These are phyloP conservation scores for Oenanthe melanoleuca DNA, from an alignment of 2,113 vertebrate genomes.

Conservation along the genomic window DNA sequence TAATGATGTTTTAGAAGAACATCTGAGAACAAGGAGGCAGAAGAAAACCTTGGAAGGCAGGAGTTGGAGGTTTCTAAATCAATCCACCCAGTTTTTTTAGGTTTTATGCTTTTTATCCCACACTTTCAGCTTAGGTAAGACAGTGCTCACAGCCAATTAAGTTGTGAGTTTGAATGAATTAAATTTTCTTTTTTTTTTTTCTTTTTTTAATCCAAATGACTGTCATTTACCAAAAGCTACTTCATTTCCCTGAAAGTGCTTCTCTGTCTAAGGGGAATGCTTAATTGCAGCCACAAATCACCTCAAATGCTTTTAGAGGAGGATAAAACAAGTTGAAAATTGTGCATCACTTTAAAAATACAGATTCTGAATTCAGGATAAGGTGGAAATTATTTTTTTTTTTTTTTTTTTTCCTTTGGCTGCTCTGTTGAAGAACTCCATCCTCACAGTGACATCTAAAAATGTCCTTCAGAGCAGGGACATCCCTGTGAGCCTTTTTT, in stretches of 20 bases:
- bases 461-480: not conserved
- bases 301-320: slow-evolving; percentile 46
- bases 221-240: slow-evolving; percentile 64
- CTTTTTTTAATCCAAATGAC: slow-evolving; percentile 55
- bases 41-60: not conserved
- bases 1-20: not conserved
- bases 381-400: not conserved
- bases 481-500: not conserved
- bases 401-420: not conserved
- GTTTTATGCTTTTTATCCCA: not conserved
- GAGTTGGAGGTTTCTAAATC: slow-evolving; percentile 18
- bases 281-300: slow-evolving; percentile 73
- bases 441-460: not conserved
- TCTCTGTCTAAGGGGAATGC: slow-evolving; percentile 69
- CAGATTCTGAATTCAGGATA: slow-evolving; percentile 33
- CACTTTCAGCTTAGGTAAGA: slow-evolving; percentile 15
- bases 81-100: not conserved
- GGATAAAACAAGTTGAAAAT: slow-evolving; percentile 58
- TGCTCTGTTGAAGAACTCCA: not conserved
- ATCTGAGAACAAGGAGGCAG: not conserved
- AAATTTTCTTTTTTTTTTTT: slow-evolving; percentile 38
- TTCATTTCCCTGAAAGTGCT: slow-evolving; percentile 72
- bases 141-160: slow-evolving; percentile 47
- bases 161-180: slow-evolving; percentile 55
- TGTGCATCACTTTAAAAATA: slow-evolving; percentile 31